Evolutionary conservation across 2,888 invertebrate species (phyloP).

Genomic region (Arge pagana): DNA sequence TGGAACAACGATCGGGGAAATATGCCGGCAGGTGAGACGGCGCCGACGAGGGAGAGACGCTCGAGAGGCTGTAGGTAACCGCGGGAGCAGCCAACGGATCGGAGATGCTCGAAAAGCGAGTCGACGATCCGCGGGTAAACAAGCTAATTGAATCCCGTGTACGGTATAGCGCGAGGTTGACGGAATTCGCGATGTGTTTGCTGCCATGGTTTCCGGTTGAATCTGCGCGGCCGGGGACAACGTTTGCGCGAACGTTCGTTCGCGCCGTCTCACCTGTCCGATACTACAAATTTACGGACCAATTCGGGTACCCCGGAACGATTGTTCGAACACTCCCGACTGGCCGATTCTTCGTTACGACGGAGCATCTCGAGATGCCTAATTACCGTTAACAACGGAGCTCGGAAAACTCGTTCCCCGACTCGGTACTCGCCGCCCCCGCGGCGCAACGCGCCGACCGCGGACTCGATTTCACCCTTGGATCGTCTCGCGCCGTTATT

Average conservation of each 20-base stretch:
- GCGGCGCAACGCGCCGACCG: too few species aligned
- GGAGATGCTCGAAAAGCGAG: too few species aligned
- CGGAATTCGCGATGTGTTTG: conserved; percentile 36
- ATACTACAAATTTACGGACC: background rate
- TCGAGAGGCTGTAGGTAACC: conserved; percentile 1
- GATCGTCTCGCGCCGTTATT: too few species aligned
- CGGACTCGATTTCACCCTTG: too few species aligned
- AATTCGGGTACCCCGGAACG: too few species aligned
- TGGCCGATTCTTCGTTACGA: too few species aligned
- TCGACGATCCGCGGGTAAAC: conserved; percentile 45
- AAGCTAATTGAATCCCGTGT: conserved; percentile 46
- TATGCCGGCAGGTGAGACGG: conserved; percentile 30
- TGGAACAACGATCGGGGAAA: conserved; percentile 39
- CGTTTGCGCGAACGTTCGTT: background rate
- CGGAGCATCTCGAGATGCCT: too few species aligned
- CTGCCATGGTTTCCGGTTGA: background rate
- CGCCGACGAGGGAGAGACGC: background rate
- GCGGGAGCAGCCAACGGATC: too few species aligned
- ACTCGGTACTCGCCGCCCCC: too few species aligned
- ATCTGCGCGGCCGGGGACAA: too few species aligned
- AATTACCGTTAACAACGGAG: conserved; percentile 16
- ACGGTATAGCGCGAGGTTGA: conserved; percentile 37
- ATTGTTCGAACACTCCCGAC: too few species aligned
- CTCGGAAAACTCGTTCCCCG: too few species aligned
- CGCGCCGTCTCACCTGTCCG: background rate